A percentile compares a stretch with the other conserved stretches of the same genome.
These are phyloP conservation scores for Pristionchus fissidentatus DNA, from an alignment of 2,888 invertebrate genomes.

Conservation along the genomic window DNA sequence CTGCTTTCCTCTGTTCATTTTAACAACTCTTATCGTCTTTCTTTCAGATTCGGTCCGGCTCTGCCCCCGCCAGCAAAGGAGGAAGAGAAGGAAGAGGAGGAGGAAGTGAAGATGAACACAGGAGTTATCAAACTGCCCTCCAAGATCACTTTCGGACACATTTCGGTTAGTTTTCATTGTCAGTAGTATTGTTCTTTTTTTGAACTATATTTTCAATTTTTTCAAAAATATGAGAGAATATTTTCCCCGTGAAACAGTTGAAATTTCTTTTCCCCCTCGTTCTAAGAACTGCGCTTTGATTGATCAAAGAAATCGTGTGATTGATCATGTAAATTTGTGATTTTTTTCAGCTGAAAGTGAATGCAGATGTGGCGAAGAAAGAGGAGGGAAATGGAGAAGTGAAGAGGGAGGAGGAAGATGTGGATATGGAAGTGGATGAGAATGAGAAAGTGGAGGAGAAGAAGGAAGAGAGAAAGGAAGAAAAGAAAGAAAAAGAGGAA, in stretches of 20 bases:
- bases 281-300: no score
- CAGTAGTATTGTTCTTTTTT: no score
- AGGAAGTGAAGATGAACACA: neutral
- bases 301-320: no score
- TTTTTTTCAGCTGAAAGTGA: slow-evolving; percentile 31
- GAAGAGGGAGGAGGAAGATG: slow-evolving; percentile 20
- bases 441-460: neutral
- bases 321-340: neutral
- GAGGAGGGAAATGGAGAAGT: neutral
- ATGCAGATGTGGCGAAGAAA: neutral
- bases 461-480: neutral
- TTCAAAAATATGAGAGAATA: no score
- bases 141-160: slow-evolving; percentile 32
- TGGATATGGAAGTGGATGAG: slow-evolving; percentile 1
- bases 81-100: neutral
- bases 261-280: no score
- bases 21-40: neutral
- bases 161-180: slow-evolving; percentile 3
- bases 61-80: neutral
- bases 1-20: neutral
- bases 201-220: no score
- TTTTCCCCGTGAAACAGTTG: no score
- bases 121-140: neutral
- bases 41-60: neutral
- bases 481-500: neutral